Evolutionary conservation across 2,888 invertebrate genomes (phyloP), one percentile per base, ranked within the genome.

Genomic region (Drymonia ruficornis): DNA sequence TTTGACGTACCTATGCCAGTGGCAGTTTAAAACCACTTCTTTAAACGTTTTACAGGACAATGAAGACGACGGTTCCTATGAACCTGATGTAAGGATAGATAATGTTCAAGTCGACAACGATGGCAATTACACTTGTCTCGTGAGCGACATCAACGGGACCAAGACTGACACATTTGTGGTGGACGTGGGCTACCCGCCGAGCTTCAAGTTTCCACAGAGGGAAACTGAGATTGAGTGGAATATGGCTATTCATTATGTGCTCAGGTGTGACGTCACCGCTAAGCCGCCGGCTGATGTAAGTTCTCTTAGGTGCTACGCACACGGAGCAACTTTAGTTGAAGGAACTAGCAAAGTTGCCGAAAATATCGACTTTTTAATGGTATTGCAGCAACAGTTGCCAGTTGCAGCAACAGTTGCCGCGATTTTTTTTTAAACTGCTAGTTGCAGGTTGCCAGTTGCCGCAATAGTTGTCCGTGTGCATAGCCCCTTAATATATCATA

Each of bases 121-220:
- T 15, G 57, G 57, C 1, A 54, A 58, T 16, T 58, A 58, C 28
- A 54, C 49, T 7, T 58, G 57, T 16, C 51, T 42, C 49, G 54
- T 58, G 11, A 51, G 16, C 15, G 46, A 42, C 16, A 13, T n/a
- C 18, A 16, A 19, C 4, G 53, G 49, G 0, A 16, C 49, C 0
- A 34, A 16, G 1, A 36, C 49, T n/a, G 49, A 58, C 9, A 54
- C 57, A 0, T 52, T 53, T 16, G 31, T 42, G n/a, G 54, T 58
- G 0, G 38, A 49, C 9, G 55, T 55, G 13, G 59, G 53, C 12
- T 49, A 38, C 42, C 19, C 49, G 11, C 55, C 55, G 1, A n/a
- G 4, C 1, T 55, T 59, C 46, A 46, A 11, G 16, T 29, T n/a
- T 13, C 13, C 44, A 6, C n/a, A 40, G 6, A 12, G 29, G 5